Evolutionary conservation across 2,888 invertebrate species (phyloP), one percentile per base, ranked within the genome.

Genomic region (Sialis fuliginosa): DNA sequence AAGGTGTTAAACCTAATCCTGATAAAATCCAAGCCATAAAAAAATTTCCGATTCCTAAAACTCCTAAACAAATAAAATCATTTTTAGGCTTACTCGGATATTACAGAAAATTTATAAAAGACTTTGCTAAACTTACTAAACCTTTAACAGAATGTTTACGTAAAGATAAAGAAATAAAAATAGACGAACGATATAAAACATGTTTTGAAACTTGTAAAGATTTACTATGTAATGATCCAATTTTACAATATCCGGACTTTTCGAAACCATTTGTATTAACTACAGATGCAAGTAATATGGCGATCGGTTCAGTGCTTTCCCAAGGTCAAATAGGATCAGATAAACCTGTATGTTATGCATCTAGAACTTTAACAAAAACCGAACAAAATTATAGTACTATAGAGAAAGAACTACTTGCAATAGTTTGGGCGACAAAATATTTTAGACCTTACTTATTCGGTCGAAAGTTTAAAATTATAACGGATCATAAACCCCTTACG

Each of bases 1-100:
- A 60, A 1, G 58, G 57, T 6, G 53, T 60, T 8, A 57, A 52
- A 46, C 60, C 61, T 6, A 58, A 61, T 44, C 58, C 59, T 0
- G 51, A 53, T 1, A 61, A 62, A 52, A 56, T 57, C 5, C 40
- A 51, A 34, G 54, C 55, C 0, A 55, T 57, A 3, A 13, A 50
- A 48, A 52, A 57, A 8, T 56, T 50, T 33, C 51, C 52, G 7
- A 39, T 54, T 31, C 56, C 55, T 6, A 52, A 47, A 42, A 57
- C 54, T 9, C 46, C 35, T 33, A 58, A 56, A 50, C 48, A 58
- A 51, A 55, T 58, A 5, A 56, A 56, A 54, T 39, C 43, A 8
- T 58, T 59, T 45, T 41, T 57, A 39, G 52, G 55, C 40, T 40
- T 54, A 30, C 22, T 50, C 4, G 52, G 56, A 10, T 56, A 55